phyloP scores from a whole-genome alignment of 2,797 vertebrate genomes.

The Myotis vivesi region DNA sequence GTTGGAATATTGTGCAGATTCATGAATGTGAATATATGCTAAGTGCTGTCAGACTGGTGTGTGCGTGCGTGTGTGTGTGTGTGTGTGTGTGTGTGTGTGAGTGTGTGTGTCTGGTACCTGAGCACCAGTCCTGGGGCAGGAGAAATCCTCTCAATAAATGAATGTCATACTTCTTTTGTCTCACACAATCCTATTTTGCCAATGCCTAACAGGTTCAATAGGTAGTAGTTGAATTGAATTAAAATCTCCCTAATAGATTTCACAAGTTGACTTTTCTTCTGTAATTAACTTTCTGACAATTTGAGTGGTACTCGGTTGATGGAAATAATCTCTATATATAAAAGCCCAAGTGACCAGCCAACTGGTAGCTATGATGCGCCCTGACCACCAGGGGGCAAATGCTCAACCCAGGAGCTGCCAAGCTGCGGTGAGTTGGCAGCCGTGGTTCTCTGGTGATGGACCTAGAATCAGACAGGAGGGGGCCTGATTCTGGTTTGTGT shows the following conservation, averaged over 20 bases:
- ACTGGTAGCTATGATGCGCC: too few species aligned
- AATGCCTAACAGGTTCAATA: conserved; percentile 42
- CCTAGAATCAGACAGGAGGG: too few species aligned
- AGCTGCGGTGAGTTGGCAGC: too few species aligned
- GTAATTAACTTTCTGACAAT: conserved; percentile 69
- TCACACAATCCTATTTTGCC: background rate
- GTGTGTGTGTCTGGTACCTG: background rate
- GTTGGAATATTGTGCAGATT: too few species aligned
- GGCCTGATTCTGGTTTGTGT: too few species aligned
- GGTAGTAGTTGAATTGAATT: conserved; percentile 58
- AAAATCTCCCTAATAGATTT: conserved; percentile 68
- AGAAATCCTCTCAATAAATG: background rate
- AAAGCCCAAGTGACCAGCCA: too few species aligned
- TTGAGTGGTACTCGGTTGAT: conserved; percentile 32
- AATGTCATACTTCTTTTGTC: conserved; percentile 43
- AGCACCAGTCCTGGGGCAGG: background rate
- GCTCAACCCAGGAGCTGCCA: too few species aligned
- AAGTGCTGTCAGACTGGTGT: too few species aligned
- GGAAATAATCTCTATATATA: background rate
- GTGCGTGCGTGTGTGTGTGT: background rate
- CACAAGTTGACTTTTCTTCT: conserved; percentile 58
- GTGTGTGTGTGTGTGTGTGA: background rate
- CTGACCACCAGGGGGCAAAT: too few species aligned
- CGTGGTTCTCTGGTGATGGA: too few species aligned
- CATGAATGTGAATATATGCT: too few species aligned